Evolutionary conservation across 2,113 vertebrate species (phyloP), one percentile per base, ranked within the genome.

Genomic region (Addax nasomaculatus): DNA sequence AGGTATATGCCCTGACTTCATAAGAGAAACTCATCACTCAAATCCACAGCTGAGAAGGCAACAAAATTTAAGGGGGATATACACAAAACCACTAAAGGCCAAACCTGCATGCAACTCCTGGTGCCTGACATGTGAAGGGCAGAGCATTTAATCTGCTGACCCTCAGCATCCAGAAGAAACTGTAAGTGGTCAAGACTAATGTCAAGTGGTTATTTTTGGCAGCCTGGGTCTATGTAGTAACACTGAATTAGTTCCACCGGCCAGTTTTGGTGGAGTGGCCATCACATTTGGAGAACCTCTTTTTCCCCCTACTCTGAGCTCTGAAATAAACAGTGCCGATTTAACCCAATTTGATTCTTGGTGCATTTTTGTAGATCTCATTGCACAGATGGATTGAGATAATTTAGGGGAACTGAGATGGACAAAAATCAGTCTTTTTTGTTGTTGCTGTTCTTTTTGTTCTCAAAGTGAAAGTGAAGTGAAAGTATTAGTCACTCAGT

Each of bases 11-110:
- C 29, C 17, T 67, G 92, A 79, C 64, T 93, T 95, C 70, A 7
- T 60, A 83, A 83, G 62, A 83, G 84, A 89, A 81, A 90, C 55
- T 78, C 96, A 90, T 94, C 80, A 36, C 30, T 97, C 90, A 93
- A 13, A 90, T 78, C 73, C 85, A 78, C 45, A 36, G 53, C 45
- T 30, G 78, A 85, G 53, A 70, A 79, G 13, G 27, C 55, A 47
- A 83, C 4, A 33, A 17, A 12, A 88, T 39, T 19, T n/a, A 85
- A 85, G 58, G 51, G 47, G 51, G 58, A 53, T 8, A 49, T 10
- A 10, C 53, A 62, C 25, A 92, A 45, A 78, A 58, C 11, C 21
- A 55, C 30, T 5, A 60, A 51, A 85, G 80, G 64, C 81, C 89
- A n/a, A 67, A 29, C 17, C 85, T 45, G 67, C 39, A 84, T 30